Evolutionary conservation across 2,797 vertebrate species (phyloP).

Genomic region (Hippocampus kuda): DNA sequence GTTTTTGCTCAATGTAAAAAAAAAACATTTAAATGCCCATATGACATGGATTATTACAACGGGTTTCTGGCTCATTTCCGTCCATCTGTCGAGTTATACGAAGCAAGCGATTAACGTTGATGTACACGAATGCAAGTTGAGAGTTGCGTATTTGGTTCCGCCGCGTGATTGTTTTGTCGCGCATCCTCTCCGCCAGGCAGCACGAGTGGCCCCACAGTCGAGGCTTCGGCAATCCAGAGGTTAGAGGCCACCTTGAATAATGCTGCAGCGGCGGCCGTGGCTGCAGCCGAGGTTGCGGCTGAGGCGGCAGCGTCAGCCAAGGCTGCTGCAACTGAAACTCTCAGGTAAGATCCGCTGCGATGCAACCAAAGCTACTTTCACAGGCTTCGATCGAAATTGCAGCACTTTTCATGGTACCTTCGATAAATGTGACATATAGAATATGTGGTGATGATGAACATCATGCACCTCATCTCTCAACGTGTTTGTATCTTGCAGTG

Average conservation of each 20-base stretch:
- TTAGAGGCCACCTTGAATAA: constrained; percentile 81
- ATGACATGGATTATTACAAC: too few relatives aligned
- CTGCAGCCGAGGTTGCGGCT: constrained; percentile 48
- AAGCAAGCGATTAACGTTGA: too few relatives aligned
- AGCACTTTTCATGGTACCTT: not conserved
- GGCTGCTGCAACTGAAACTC: constrained; percentile 26
- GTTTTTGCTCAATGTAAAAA: too few relatives aligned
- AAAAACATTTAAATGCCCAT: too few relatives aligned
- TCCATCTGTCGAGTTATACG: too few relatives aligned
- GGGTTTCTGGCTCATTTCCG: too few relatives aligned
- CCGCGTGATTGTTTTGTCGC: constrained; percentile 8
- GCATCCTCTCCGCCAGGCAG: constrained; percentile 47
- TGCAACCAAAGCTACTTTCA: not conserved
- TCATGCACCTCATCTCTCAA: not conserved
- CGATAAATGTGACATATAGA: not conserved
- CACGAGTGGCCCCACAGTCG: constrained; percentile 70
- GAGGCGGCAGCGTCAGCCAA: constrained; percentile 38
- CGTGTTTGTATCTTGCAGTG: constrained; percentile 16
- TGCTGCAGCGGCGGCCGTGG: constrained; percentile 66
- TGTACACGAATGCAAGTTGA: not conserved
- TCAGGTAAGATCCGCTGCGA: constrained; percentile 50
- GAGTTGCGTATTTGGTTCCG: not conserved
- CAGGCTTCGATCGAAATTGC: not conserved
- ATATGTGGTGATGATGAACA: not conserved
- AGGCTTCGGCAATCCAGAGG: constrained; percentile 83